A percentile compares a stretch with the other conserved stretches of the same genome.
phyloP scores from a whole-genome alignment of 1,140 invertebrate species.

The Rhyacophila brunnea region DNA sequence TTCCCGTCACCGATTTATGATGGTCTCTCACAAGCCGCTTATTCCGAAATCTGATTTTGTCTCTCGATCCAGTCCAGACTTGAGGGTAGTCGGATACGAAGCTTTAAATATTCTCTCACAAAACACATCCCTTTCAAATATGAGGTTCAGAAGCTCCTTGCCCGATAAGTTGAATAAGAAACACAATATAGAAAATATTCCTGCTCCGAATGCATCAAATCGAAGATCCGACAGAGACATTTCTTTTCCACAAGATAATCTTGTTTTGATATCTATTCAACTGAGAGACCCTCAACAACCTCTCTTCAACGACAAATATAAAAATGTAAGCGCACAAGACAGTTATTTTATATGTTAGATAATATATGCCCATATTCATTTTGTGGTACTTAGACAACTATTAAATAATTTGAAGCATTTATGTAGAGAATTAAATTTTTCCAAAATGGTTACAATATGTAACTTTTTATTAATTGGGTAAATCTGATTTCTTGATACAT shows the following conservation, averaged over 20 bases:
- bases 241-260: conserved; percentile 51
- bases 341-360: not conserved
- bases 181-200: conserved; percentile 12
- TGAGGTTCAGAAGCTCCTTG: conserved; percentile 55
- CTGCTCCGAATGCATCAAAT: not conserved
- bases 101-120: not conserved
- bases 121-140: conserved; percentile 21
- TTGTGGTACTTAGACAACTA: not conserved
- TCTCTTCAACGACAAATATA: conserved; percentile 41
- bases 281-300: conserved; percentile 46
- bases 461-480: no score
- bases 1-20: conserved; percentile 78
- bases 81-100: conserved; percentile 40
- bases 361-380: conserved; percentile 2
- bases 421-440: no score
- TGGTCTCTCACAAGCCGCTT: conserved; percentile 63
- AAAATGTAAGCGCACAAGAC: conserved; percentile 42
- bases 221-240: conserved; percentile 28
- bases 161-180: conserved; percentile 69
- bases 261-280: conserved; percentile 57
- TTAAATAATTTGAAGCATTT: not conserved
- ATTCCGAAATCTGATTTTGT: conserved; percentile 56
- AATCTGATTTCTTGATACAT: not conserved
- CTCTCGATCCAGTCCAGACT: conserved; percentile 84
- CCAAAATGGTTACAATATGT: no score